Evolutionary conservation across 2,797 vertebrate species (phyloP).

Genomic region (Trachurus trachurus): DNA sequence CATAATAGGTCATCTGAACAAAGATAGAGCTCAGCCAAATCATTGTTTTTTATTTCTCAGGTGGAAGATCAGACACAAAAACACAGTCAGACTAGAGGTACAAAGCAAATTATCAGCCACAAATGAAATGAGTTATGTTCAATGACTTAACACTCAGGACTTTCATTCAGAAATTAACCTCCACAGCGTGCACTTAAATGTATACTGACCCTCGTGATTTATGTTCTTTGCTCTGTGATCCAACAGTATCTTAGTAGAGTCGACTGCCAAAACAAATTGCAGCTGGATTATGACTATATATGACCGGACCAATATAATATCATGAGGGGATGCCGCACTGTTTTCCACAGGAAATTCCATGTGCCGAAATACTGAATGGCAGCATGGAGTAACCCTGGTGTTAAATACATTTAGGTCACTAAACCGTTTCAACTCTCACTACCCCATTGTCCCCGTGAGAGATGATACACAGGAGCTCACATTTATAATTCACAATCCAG

Average conservation of each 20-base stretch:
- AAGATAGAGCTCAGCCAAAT: conserved; percentile 54
- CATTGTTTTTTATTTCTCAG: conserved; percentile 50
- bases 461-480: conserved; percentile 48
- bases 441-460: conserved; percentile 53
- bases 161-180: conserved; percentile 15
- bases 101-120: conserved; percentile 19
- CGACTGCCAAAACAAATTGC: conserved; percentile 50
- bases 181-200: background rate
- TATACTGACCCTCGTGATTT: conserved; percentile 28
- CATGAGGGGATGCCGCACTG: conserved; percentile 5
- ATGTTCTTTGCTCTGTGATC: conserved; percentile 6
- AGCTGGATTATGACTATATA: conserved; percentile 25
- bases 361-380: conserved; percentile 36
- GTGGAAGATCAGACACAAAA: conserved; percentile 51
- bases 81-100: conserved; percentile 4
- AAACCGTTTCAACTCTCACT: conserved; percentile 44
- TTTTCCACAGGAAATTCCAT: conserved; percentile 63
- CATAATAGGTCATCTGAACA: conserved; percentile 72
- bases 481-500: conserved; percentile 72
- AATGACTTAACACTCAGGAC: conserved; percentile 27
- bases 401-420: conserved; percentile 62
- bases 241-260: conserved; percentile 21
- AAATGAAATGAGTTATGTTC: background rate
- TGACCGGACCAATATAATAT: conserved; percentile 28
- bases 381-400: conserved; percentile 25